phyloP scores from a whole-genome alignment of 2,888 invertebrate genomes.

The Chromoteleia sp. region DNA sequence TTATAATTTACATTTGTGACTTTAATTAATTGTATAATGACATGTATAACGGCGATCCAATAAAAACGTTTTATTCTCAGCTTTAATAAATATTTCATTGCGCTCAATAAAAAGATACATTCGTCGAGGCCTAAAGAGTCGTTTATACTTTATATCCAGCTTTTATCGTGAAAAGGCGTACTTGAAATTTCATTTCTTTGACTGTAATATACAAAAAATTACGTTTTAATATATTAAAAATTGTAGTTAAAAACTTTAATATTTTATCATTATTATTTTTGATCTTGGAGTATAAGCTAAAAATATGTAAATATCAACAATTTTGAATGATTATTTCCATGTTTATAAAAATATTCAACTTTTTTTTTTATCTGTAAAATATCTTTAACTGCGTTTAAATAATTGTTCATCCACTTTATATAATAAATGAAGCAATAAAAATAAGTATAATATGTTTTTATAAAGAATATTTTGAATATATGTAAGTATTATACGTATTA shows the following conservation, averaged over 20 bases:
- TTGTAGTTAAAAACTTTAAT: background rate
- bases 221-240: constrained; percentile 20
- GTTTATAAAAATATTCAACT: too few relatives aligned
- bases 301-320: background rate
- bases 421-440: background rate
- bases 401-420: background rate
- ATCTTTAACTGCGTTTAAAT: background rate
- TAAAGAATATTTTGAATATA: background rate
- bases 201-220: constrained; percentile 10
- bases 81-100: constrained; percentile 65
- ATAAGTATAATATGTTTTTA: background rate
- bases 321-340: background rate
- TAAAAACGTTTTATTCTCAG: constrained; percentile 60
- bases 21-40: constrained; percentile 61
- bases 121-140: constrained; percentile 55
- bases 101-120: constrained; percentile 62
- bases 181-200: constrained; percentile 29
- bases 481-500: too few relatives aligned
- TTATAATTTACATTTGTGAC: too few relatives aligned
- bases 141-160: constrained; percentile 47
- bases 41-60: constrained; percentile 47
- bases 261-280: background rate
- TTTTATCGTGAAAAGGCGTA: constrained; percentile 36
- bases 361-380: too few relatives aligned
- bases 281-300: background rate